phyloP scores from a whole-genome alignment of 1,140 invertebrate genomes.

The Drosophila arawakana region DNA sequence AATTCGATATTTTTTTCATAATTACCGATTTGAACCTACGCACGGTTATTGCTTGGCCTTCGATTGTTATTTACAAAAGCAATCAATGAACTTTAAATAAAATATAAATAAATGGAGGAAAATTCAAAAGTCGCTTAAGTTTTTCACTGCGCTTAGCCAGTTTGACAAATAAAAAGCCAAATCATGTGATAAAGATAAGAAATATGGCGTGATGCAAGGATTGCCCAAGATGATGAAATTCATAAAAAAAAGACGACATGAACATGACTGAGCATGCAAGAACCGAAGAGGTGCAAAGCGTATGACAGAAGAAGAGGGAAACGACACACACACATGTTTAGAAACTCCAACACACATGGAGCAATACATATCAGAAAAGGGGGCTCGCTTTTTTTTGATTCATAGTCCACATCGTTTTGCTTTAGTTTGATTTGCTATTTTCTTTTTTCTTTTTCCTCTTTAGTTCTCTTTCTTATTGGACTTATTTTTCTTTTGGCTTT shows the following conservation, averaged over 20 bases:
- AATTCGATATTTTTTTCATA: no score
- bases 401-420: slow-evolving; percentile 41
- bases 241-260: slow-evolving; percentile 45
- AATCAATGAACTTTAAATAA: not conserved
- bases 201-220: slow-evolving; percentile 56
- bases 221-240: slow-evolving; percentile 74
- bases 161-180: slow-evolving; percentile 12
- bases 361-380: slow-evolving; percentile 48
- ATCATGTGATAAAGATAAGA: slow-evolving; percentile 27
- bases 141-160: not conserved
- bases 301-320: slow-evolving; percentile 4
- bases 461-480: slow-evolving; percentile 5
- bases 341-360: not conserved
- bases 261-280: slow-evolving; percentile 72
- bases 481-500: slow-evolving; percentile 21
- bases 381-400: slow-evolving; percentile 72
- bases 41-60: not conserved
- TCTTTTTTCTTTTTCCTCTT: slow-evolving; percentile 7
- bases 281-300: slow-evolving; percentile 45
- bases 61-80: not conserved
- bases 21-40: no score
- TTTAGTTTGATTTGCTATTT: slow-evolving; percentile 44
- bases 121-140: not conserved
- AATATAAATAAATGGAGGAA: slow-evolving; percentile 9
- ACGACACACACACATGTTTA: not conserved